These are phyloP conservation scores for Zaprionus lachaisei DNA, from an alignment of 1,140 invertebrate genomes.

Conservation along the genomic window DNA sequence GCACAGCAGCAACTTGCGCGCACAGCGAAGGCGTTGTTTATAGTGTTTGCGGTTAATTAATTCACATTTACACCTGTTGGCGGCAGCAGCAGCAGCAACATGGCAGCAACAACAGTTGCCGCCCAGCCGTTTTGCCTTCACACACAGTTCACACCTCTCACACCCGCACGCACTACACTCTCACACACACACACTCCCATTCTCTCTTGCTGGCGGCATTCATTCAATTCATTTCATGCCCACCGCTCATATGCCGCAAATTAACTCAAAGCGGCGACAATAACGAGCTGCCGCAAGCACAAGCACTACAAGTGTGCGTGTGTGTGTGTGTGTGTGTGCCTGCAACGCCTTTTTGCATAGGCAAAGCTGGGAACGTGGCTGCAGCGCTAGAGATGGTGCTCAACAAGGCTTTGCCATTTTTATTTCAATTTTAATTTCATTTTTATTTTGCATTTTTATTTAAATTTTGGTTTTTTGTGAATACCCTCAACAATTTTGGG, in stretches of 20 bases:
- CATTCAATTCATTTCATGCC: conserved; percentile 59
- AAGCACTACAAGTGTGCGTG: neutral
- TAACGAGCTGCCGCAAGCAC: conserved; percentile 35
- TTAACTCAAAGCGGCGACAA: conserved; percentile 59
- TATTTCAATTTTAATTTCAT: neutral
- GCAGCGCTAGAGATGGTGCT: neutral
- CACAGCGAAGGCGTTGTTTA: conserved; percentile 71
- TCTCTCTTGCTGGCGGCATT: conserved; percentile 8
- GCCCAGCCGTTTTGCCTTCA: conserved; percentile 30
- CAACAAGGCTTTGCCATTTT: neutral
- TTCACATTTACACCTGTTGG: conserved; percentile 83
- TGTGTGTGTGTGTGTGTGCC: neutral
- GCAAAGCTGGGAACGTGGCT: neutral
- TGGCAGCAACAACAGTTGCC: conserved; percentile 16
- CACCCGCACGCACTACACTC: conserved; percentile 1
- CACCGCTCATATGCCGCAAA: conserved; percentile 67
- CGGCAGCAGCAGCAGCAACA: conserved; percentile 24
- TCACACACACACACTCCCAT: conserved; percentile 3
- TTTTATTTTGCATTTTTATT: neutral
- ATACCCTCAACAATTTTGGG: neutral
- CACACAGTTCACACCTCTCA: conserved; percentile 21
- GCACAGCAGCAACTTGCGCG: conserved; percentile 17
- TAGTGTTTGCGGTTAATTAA: conserved; percentile 84
- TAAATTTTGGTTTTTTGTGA: too few species aligned
- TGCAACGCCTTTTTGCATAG: conserved; percentile 7